These are phyloP conservation scores for Hartigia nigra DNA, from an alignment of 2,888 invertebrate genomes.

Conservation along the genomic window DNA sequence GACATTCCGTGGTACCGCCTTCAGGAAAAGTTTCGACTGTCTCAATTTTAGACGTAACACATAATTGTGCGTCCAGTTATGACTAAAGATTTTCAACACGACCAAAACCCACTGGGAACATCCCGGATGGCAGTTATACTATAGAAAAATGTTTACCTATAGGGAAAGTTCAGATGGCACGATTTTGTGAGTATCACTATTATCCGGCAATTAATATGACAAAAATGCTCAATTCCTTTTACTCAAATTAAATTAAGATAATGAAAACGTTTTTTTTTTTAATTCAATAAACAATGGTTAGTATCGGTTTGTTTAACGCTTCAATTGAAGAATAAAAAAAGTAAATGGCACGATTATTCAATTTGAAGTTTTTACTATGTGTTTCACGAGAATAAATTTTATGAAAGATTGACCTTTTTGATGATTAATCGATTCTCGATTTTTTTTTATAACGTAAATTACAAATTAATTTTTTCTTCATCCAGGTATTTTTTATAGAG, in stretches of 20 bases:
- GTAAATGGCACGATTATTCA: neutral
- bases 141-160: neutral
- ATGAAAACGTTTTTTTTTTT: neutral
- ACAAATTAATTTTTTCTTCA: neutral
- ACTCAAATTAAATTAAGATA: neutral
- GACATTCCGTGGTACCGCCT: constrained; percentile 21
- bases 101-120: neutral
- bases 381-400: neutral
- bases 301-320: neutral
- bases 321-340: neutral
- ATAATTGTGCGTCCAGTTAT: neutral
- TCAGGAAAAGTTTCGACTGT: neutral
- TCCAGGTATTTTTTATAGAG: neutral
- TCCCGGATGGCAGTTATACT: neutral
- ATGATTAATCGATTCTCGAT: neutral
- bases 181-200: neutral
- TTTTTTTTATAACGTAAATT: neutral
- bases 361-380: neutral
- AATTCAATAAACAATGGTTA: neutral
- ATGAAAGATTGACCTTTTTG: too few species aligned
- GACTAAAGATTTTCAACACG: neutral
- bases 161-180: neutral
- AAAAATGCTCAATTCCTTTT: neutral
- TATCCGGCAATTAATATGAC: neutral
- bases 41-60: neutral